These are phyloP conservation scores for Diorhabda sublineata DNA, from an alignment of 1,140 invertebrate genomes.

Conservation along the genomic window DNA sequence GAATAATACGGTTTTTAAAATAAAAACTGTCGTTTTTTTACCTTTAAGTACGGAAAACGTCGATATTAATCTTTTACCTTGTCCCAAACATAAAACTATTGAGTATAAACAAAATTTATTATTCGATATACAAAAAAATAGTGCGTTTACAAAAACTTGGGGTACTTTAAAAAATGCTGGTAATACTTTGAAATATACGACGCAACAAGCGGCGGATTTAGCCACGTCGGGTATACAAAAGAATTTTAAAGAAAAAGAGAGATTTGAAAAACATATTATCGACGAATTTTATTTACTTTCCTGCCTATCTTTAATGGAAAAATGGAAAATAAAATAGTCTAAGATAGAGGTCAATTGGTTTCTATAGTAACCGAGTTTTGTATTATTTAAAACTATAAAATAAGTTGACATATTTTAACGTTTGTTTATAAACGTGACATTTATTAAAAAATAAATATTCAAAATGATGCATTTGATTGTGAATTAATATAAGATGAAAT, in stretches of 20 bases:
- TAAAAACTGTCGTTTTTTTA: conserved; percentile 77
- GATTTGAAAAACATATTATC: conserved; percentile 73
- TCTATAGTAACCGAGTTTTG: no score
- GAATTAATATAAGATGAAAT: no score
- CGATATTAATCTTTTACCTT: conserved; percentile 61
- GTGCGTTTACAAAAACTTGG: conserved; percentile 73
- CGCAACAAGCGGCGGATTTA: conserved; percentile 66
- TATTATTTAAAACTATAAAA: no score
- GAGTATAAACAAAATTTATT: conserved; percentile 48
- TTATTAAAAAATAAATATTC: no score
- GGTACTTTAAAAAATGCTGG: conserved; percentile 86
- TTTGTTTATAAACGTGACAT: no score
- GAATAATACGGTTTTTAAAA: conserved; percentile 77
- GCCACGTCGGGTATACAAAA: conserved; percentile 55
- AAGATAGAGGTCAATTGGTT: no score
- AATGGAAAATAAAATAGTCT: no score
- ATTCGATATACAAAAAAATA: conserved; percentile 55
- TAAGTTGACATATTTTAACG: no score
- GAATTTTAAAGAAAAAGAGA: conserved; percentile 65
- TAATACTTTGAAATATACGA: conserved; percentile 85
- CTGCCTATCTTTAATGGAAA: no score
- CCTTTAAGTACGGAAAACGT: conserved; percentile 59
- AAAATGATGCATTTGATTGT: no score
- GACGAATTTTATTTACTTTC: conserved; percentile 67
- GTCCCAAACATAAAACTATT: conserved; percentile 65